Base-by-base conservation (phyloP, 2,797 vertebrate genomes). In the Taeniopygia guttata region DNA sequence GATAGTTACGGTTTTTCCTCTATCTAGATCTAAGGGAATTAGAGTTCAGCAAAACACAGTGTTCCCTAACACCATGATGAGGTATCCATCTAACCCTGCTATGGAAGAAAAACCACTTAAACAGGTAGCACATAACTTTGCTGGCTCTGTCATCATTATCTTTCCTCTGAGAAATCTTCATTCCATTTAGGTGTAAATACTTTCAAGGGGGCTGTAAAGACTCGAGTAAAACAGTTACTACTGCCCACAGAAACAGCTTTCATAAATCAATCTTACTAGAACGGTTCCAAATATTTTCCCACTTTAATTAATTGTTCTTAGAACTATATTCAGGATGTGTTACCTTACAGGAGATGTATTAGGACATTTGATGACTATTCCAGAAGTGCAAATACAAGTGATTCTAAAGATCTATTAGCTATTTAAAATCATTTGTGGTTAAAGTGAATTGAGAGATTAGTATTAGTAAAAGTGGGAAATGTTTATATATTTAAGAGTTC, bases 381-480 rank as follows among this genome's bases (percentile, higher is more conserved):
- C 64, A 90, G 81, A 80, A 92, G 60, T 27, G 26, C 67, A 72
- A 80, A 72, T 55, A 85, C 54, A 90, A 89, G 60, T 30, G 22
- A 89, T 84, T 92, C 49, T 36, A 36, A 92, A 92, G 84, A 92
- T 93, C 27, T 89, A 36, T 77, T 85, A 43, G n/a, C 45, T 78
- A 77, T 46, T 92, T 80, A 73, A 86, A 93, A 66, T 73, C 4
- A 76, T 34, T 93, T 93, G 55, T 88, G 54, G 64, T 67, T 93
- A 29, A 87, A 78, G 30, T 60, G 36, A 93, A 80, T 78, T 54
- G 86, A 77, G 49, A 83, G n/a, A 89, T 80, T 30, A 89, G 29
- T 84, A 70, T 62, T 63, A 83, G 59, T 67, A 40, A 52, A 96
- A 95, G 34, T 68, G 52, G 55, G 45, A 87, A 84, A 80, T 54